phyloP scores from a whole-genome alignment of 2,797 vertebrate genomes.

The Coregonus suidteri region DNA sequence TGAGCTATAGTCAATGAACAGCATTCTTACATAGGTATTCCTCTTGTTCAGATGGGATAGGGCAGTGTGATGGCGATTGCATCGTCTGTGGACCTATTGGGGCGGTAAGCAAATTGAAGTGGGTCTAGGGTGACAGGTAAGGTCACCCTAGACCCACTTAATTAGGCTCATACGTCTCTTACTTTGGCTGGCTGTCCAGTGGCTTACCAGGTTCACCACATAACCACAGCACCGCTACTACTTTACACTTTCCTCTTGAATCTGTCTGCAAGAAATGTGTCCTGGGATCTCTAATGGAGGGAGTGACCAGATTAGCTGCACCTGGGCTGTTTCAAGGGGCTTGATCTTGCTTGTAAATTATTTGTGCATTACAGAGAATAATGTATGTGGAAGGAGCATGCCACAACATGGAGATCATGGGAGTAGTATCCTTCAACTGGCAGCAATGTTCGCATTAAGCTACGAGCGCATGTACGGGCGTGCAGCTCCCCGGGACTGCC shows the following conservation, averaged over 20 bases:
- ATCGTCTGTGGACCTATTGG: too few species aligned
- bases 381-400: neutral
- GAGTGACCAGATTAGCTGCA: neutral
- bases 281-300: too few species aligned
- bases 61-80: too few species aligned
- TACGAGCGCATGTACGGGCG: too few species aligned
- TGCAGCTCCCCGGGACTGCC: too few species aligned
- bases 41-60: too few species aligned
- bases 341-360: neutral
- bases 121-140: too few species aligned
- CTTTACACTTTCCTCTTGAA: neutral
- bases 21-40: too few species aligned
- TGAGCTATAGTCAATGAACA: too few species aligned
- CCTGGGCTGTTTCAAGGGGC: neutral
- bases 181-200: neutral
- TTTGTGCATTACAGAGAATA: neutral
- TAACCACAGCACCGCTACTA: neutral
- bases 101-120: too few species aligned
- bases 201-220: neutral
- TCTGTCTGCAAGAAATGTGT: neutral
- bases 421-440: neutral
- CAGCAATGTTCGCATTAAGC: neutral
- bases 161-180: neutral
- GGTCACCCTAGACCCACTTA: too few species aligned
- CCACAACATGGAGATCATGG: constrained; percentile 1